Conservation (phyloP, 2,797 vertebrate species). For the Schizopygopsis malacanthus region DNA sequence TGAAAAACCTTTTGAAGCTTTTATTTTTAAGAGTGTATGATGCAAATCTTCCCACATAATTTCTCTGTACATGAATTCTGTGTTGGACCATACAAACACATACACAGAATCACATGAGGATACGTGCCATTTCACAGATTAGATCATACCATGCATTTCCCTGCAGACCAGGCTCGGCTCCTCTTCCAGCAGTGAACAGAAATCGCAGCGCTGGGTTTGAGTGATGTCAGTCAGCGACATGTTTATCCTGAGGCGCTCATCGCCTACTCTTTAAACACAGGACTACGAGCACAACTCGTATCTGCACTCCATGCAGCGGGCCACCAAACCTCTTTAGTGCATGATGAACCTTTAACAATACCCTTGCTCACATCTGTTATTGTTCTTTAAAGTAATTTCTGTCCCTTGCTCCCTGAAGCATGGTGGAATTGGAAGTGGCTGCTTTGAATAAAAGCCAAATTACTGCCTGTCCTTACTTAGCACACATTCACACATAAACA, state of each 20-base stretch:
- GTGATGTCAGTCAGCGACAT: slow-evolving; percentile 39
- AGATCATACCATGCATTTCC: slow-evolving; percentile 3
- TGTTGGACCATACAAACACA: not conserved
- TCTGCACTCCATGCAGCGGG: slow-evolving; percentile 29
- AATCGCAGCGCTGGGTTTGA: slow-evolving; percentile 31
- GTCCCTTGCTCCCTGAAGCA: slow-evolving; percentile 46
- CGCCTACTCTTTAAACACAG: slow-evolving; percentile 48
- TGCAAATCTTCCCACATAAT: slow-evolving; percentile 5
- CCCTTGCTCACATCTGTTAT: slow-evolving; percentile 49
- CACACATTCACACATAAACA: slow-evolving; percentile 26
- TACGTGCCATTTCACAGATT: not conserved
- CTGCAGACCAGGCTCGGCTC: slow-evolving; percentile 10
- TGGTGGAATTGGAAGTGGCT: slow-evolving; percentile 48
- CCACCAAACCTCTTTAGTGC: slow-evolving; percentile 44
- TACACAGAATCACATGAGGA: not conserved
- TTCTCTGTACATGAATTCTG: not conserved
- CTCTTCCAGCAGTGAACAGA: slow-evolving; percentile 18
- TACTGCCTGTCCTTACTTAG: slow-evolving; percentile 31
- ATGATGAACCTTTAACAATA: slow-evolving; percentile 54
- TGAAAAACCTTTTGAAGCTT: too few species aligned
- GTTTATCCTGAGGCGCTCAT: slow-evolving; percentile 42
- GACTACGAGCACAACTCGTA: slow-evolving; percentile 7
- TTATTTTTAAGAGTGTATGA: not conserved
- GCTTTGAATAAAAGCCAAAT: slow-evolving; percentile 50
- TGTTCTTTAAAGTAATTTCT: slow-evolving; percentile 55